Conservation (phyloP, 30 jellyfish, hydroid and myxozoan genomes). For the Clytia hemisphaerica region DNA sequence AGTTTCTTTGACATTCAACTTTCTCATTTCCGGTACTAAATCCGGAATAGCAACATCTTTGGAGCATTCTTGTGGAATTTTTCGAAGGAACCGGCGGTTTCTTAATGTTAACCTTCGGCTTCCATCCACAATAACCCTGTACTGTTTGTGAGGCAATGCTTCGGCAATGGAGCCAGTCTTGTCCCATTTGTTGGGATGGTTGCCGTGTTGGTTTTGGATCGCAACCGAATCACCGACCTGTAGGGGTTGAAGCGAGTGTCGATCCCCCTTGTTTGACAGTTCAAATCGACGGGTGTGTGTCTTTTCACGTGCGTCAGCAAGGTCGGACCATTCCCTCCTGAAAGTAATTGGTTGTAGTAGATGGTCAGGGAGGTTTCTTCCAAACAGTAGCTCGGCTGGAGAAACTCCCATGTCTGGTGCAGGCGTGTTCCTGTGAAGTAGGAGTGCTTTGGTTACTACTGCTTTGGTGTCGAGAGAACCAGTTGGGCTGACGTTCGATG, state of each 20-base stretch:
- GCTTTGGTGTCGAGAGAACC: neutral
- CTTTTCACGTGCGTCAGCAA: slow-evolving; percentile 7
- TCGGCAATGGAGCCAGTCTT: slow-evolving; percentile 13
- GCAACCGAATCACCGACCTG: slow-evolving; percentile 3
- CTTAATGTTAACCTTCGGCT: slow-evolving; percentile 11
- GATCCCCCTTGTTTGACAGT: neutral
- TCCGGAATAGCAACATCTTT: too few species aligned
- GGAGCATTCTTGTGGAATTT: neutral
- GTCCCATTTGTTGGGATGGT: slow-evolving; percentile 24
- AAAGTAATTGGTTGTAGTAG: neutral
- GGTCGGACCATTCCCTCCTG: neutral
- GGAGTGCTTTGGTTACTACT: slow-evolving; percentile 2
- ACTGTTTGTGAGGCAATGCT: slow-evolving; percentile 10
- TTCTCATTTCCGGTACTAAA: too few species aligned
- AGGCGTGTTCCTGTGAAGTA: slow-evolving; percentile 14
- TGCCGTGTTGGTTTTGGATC: slow-evolving; percentile 23
- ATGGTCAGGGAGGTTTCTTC: neutral
- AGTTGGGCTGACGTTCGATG: neutral
- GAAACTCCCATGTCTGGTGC: neutral
- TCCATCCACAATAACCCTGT: slow-evolving; percentile 2
- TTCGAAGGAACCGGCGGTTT: slow-evolving; percentile 11
- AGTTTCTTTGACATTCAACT: too few species aligned
- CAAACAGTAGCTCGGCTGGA: slow-evolving; percentile 9
- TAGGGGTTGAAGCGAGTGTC: neutral
- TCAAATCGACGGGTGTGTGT: neutral